Conservation (phyloP, 2,797 vertebrate genomes). For the Natrix natrix region DNA sequence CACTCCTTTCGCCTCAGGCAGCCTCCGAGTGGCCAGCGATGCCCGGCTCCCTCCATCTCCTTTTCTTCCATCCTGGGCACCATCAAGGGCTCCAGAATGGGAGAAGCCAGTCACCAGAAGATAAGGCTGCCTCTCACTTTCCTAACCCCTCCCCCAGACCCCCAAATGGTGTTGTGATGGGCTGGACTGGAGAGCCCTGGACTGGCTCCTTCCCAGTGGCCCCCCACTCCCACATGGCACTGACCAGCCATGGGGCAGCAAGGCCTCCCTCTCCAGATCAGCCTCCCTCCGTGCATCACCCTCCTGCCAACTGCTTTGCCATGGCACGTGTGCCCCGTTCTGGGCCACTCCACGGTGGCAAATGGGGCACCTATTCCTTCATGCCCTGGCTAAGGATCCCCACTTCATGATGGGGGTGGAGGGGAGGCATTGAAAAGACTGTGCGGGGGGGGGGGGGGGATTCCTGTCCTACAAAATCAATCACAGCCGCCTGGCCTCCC, state of each 20-base stretch:
- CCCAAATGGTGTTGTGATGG: too few relatives aligned
- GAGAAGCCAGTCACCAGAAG: background rate
- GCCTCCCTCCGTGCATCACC: background rate
- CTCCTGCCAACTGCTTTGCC: background rate
- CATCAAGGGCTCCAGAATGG: background rate
- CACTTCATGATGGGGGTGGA: background rate
- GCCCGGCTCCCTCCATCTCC: background rate
- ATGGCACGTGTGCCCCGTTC: background rate
- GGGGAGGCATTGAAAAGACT: background rate
- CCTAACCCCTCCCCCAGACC: too few relatives aligned
- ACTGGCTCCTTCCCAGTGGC: background rate
- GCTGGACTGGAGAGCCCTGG: background rate
- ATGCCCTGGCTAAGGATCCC: background rate
- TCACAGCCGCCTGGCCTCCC: background rate
- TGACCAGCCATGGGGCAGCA: background rate
- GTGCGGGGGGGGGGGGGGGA: background rate
- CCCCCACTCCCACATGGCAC: background rate
- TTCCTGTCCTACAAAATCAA: background rate
- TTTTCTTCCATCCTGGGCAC: background rate
- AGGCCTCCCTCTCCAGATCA: background rate
- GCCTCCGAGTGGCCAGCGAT: background rate
- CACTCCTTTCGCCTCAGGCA: constrained; percentile 9
- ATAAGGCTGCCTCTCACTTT: too few relatives aligned
- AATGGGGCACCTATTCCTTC: background rate
- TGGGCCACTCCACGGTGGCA: background rate